These are phyloP conservation scores for Byasa hedistus DNA, from an alignment of 2,888 invertebrate species.

Conservation along the genomic window DNA sequence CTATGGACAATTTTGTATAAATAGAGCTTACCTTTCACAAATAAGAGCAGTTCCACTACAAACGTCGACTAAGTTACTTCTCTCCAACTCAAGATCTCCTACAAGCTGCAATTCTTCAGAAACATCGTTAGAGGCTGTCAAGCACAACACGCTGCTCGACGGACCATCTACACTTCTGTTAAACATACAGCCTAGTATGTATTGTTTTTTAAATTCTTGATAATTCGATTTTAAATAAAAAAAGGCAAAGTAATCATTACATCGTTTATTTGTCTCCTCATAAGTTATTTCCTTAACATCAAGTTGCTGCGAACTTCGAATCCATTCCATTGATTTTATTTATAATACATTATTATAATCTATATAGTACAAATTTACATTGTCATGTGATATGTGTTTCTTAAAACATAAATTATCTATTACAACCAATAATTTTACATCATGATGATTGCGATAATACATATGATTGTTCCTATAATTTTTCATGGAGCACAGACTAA, in stretches of 20 bases:
- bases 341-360: slow-evolving; percentile 56
- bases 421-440: slow-evolving; percentile 27
- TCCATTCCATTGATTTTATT: slow-evolving; percentile 42
- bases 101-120: too few relatives aligned
- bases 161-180: too few relatives aligned
- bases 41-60: too few relatives aligned
- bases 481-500: background rate
- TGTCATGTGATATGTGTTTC: slow-evolving; percentile 71
- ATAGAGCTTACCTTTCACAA: too few relatives aligned
- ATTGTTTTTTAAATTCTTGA: too few relatives aligned
- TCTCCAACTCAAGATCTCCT: too few relatives aligned
- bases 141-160: too few relatives aligned
- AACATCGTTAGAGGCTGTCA: too few relatives aligned
- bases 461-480: background rate
- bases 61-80: too few relatives aligned
- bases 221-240: background rate
- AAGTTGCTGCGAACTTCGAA: slow-evolving; percentile 54
- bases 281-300: slow-evolving; percentile 50
- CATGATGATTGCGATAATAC: slow-evolving; percentile 21
- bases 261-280: slow-evolving; percentile 56
- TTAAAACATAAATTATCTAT: slow-evolving; percentile 38
- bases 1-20: too few relatives aligned
- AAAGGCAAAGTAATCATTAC: slow-evolving; percentile 42
- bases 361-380: slow-evolving; percentile 78
- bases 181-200: too few relatives aligned